Base-by-base conservation (phyloP, 2,113 vertebrate genomes). In the Noturus placidus region DNA sequence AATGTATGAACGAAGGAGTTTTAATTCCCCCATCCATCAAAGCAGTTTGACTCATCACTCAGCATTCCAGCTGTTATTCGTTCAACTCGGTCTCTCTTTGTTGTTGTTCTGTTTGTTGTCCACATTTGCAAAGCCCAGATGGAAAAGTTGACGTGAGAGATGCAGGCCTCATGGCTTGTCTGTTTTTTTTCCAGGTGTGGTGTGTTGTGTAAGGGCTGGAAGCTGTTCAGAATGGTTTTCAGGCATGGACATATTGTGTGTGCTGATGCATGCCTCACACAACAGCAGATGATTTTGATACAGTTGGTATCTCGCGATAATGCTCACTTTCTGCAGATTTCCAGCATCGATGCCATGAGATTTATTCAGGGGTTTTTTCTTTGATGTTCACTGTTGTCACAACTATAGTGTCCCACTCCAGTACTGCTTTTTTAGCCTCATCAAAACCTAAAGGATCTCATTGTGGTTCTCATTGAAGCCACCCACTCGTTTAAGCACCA, bases 301-400 rank as follows among this genome's bases (percentile, higher is more conserved):
- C 76, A 67, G 59, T 80, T 52, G 76, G 61, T 35, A 65, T 56
- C 56, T 79, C 76, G 52, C 20, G 11, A 50, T 69, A 50, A 33
- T 50, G 69, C 78, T 79, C 84, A 78, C 82, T 65, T 63, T 86
- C 87, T 54, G 52, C 89, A 88, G 84, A 86, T 88, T 88, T 72
- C 52, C 79, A 46, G n/a, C 20, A 25, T 72, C 13, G 15, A 63
- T 83, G 61, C 79, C 79, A 79, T 70, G 72, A 90, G 80, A 90
- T 87, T 81, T 85, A 81, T 86, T 83, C 77, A 59, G 59, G 72
- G 22, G 79, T 86, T 20, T n/a, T 11, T 61, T 82, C 38, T 87
- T 63, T 82, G 25, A 35, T 82, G 65, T 70, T 72, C 38, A 13
- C 11, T 50, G 65, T 61, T 87, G 33, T 69, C 13, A 8, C 33